Percentiles rank a stretch among this genome's conserved stretches.
phyloP scores from a whole-genome alignment of 2,888 invertebrate species.

The Athetis lepigone region DNA sequence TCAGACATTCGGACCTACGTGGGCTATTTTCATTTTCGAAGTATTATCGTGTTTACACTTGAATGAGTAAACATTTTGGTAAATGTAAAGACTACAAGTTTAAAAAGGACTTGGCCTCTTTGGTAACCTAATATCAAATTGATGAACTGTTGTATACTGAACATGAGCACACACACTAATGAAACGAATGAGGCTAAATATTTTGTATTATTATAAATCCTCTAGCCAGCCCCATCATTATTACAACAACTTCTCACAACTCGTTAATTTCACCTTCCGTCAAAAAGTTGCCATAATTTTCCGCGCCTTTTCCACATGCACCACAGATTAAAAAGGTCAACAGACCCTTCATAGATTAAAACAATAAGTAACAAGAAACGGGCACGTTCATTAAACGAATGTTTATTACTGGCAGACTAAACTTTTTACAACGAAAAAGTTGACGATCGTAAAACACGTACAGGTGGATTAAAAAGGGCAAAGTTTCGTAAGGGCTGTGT shows the following conservation, averaged over 20 bases:
- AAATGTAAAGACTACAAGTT: too few relatives aligned
- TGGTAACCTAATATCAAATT: too few relatives aligned
- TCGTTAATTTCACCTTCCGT: conserved; percentile 36
- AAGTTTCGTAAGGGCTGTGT: conserved; percentile 66
- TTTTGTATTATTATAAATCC: neutral
- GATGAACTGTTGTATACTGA: too few relatives aligned
- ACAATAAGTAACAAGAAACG: conserved; percentile 76
- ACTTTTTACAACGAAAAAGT: conserved; percentile 85
- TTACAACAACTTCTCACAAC: conserved; percentile 18
- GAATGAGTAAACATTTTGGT: too few relatives aligned
- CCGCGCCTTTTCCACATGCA: conserved; percentile 36
- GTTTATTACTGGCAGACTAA: conserved; percentile 75
- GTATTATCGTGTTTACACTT: neutral
- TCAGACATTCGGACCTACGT: neutral
- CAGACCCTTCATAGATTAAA: conserved; percentile 77
- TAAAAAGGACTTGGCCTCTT: too few relatives aligned
- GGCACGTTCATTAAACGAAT: conserved; percentile 72
- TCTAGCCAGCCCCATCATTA: neutral
- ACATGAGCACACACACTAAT: too few relatives aligned
- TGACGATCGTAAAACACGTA: conserved; percentile 86
- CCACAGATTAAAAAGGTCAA: conserved; percentile 64
- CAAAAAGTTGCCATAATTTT: conserved; percentile 40
- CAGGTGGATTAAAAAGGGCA: conserved; percentile 85
- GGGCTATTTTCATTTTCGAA: neutral
- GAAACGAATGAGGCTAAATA: too few relatives aligned